Conservation (phyloP, 2,113 vertebrate genomes). For the Crypturellus undulatus region DNA sequence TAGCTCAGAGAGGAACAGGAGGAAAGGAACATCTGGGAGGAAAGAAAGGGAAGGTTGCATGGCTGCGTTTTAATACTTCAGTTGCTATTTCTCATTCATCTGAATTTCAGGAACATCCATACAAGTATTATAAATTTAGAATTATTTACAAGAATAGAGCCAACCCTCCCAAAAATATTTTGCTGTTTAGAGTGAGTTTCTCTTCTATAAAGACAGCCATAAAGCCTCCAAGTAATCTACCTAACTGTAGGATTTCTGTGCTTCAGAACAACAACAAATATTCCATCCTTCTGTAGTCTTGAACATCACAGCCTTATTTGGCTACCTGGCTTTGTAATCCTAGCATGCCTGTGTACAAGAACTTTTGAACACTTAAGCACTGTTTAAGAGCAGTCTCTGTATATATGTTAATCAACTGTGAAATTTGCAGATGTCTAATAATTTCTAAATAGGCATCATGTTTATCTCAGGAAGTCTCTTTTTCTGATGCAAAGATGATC, state of each 20-base stretch:
- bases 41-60: not conserved
- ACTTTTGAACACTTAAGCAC: not conserved
- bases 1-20: not conserved
- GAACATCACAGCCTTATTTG: not conserved
- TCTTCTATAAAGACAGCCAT: not conserved
- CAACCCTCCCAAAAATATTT: not conserved
- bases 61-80: not conserved
- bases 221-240: not conserved
- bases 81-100: not conserved
- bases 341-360: not conserved
- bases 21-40: not conserved
- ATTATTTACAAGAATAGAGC: not conserved
- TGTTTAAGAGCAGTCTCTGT: not conserved
- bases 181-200: not conserved
- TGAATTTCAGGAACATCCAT: not conserved
- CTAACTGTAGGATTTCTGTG: not conserved
- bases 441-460: not conserved
- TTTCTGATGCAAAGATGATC: not conserved
- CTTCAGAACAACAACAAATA: not conserved
- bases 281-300: not conserved
- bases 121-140: not conserved
- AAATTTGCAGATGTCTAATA: not conserved
- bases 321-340: constrained; percentile 8
- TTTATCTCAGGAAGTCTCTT: not conserved
- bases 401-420: not conserved